Percentiles rank a stretch among this genome's conserved stretches.
Evolutionary conservation across 2,113 vertebrate genomes (phyloP).

Genomic region (Eulemur rufifrons): DNA sequence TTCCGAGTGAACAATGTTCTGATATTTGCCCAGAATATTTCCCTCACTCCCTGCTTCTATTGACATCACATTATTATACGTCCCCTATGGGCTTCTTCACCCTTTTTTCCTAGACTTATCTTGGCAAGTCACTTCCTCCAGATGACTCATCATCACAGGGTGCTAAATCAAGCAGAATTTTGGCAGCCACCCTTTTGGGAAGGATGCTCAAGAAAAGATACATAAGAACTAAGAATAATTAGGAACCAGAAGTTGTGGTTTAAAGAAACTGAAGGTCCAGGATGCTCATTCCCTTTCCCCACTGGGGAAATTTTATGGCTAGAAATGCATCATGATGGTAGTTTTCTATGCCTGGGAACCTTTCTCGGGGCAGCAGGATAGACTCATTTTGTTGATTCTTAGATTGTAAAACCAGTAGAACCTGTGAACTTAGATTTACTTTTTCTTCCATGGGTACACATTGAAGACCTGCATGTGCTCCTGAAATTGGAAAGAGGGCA

Average conservation of each 20-base stretch:
- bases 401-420: background rate
- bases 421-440: background rate
- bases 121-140: slow-evolving; percentile 20
- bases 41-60: background rate
- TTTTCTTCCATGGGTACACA: background rate
- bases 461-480: background rate
- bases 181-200: slow-evolving; percentile 19
- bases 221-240: slow-evolving; percentile 9
- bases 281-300: background rate
- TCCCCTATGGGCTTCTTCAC: background rate
- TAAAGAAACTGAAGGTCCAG: background rate
- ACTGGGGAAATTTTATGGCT: background rate
- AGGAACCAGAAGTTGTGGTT: background rate
- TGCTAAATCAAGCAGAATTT: slow-evolving; percentile 52
- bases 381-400: slow-evolving; percentile 31
- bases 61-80: background rate
- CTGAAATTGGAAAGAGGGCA: background rate
- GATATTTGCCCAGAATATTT: background rate
- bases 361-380: background rate
- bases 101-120: slow-evolving; percentile 49
- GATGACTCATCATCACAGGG: slow-evolving; percentile 26
- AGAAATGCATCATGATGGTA: background rate
- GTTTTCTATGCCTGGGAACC: background rate
- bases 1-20: background rate
- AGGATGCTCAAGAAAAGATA: slow-evolving; percentile 40